Evolutionary conservation across 1,140 invertebrate genomes (phyloP).

Genomic region (Polypedilum pembai): DNA sequence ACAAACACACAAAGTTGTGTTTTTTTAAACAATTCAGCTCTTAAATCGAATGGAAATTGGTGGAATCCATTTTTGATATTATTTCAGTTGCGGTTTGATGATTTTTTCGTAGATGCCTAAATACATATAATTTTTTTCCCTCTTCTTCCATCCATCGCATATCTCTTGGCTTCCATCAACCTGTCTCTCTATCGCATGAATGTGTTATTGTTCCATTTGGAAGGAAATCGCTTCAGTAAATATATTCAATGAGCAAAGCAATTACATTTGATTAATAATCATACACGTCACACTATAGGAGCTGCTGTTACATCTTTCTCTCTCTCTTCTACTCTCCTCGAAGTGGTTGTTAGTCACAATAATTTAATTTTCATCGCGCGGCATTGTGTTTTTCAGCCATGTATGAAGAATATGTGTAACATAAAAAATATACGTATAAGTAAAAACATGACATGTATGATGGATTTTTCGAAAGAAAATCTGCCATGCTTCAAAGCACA

Average conservation of each 20-base stretch:
- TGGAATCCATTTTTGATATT: constrained; percentile 27
- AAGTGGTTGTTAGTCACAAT: constrained; percentile 27
- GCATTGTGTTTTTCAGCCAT: constrained; percentile 10
- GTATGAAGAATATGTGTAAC: constrained; percentile 5
- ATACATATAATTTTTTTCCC: background rate
- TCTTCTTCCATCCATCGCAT: background rate
- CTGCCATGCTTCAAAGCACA: constrained; percentile 14
- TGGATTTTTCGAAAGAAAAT: constrained; percentile 2
- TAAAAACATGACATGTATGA: constrained; percentile 17
- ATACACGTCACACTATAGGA: constrained; percentile 14
- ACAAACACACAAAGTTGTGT: background rate
- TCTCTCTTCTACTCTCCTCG: background rate
- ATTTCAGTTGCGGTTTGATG: constrained; percentile 11
- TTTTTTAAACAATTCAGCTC: background rate
- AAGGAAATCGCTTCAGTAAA: constrained; percentile 27
- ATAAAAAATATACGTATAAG: background rate
- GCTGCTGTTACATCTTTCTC: background rate
- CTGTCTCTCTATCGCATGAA: background rate
- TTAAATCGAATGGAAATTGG: constrained; percentile 26
- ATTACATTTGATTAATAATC: constrained; percentile 29
- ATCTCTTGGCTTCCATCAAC: background rate
- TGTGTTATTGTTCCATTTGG: constrained; percentile 23
- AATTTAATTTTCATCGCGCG: constrained; percentile 27
- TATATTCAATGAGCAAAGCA: constrained; percentile 28
- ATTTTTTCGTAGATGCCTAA: constrained; percentile 23